Evolutionary conservation across 1,140 invertebrate species (phyloP).

Genomic region (Diprion similis): DNA sequence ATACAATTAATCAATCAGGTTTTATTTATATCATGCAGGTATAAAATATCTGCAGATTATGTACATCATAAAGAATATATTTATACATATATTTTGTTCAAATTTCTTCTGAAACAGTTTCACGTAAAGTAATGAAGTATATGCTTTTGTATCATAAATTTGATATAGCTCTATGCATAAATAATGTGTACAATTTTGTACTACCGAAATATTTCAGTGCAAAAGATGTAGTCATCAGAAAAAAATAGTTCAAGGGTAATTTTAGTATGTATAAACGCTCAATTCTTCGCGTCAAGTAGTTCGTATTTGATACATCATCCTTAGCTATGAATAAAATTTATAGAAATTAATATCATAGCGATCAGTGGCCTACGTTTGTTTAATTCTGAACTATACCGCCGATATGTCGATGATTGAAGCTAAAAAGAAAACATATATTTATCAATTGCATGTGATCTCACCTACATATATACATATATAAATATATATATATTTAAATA

Average conservation of each 20-base stretch:
- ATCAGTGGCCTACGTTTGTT: background rate
- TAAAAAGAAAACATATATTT: background rate
- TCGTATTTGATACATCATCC: background rate
- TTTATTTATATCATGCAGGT: too few species aligned
- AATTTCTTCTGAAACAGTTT: background rate
- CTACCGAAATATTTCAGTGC: too few species aligned
- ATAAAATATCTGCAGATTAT: background rate
- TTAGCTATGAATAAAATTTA: slow-evolving; percentile 4
- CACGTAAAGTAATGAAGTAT: too few species aligned
- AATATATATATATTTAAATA: slow-evolving; percentile 9
- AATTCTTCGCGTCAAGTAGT: background rate
- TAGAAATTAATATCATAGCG: slow-evolving; percentile 4
- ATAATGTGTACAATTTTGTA: too few species aligned
- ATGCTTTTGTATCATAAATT: too few species aligned
- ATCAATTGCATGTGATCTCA: background rate
- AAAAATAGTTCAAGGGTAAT: too few species aligned
- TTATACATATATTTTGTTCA: background rate
- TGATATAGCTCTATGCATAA: too few species aligned
- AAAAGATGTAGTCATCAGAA: too few species aligned
- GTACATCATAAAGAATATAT: background rate
- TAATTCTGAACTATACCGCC: background rate
- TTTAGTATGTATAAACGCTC: background rate
- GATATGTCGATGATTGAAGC: background rate
- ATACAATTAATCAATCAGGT: too few species aligned
- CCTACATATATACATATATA: background rate